These are phyloP conservation scores for Catharus minimus DNA, from an alignment of 2,113 vertebrate genomes.

Conservation along the genomic window DNA sequence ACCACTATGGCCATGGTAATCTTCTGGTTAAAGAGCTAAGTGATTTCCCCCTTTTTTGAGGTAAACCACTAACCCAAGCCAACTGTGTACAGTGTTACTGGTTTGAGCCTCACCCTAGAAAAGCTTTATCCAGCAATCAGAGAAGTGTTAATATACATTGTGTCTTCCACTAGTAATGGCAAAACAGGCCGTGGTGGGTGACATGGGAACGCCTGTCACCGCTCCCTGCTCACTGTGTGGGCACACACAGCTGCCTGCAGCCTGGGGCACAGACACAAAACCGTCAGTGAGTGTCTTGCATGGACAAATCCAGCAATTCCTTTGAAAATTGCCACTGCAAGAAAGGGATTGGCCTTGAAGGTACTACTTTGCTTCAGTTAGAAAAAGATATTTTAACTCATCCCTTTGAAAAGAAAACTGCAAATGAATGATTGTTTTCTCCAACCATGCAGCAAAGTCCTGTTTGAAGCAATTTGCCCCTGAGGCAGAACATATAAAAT, in stretches of 20 bases:
- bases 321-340: background rate
- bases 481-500: constrained; percentile 10
- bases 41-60: constrained; percentile 27
- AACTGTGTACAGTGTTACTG: background rate
- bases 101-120: constrained; percentile 9
- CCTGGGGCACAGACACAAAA: background rate
- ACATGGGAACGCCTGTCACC: background rate
- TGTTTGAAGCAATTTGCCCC: constrained; percentile 17
- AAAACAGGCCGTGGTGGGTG: background rate
- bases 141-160: background rate
- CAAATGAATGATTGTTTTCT: constrained; percentile 29
- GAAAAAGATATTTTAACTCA: background rate
- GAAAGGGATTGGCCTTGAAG: background rate
- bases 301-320: background rate
- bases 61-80: constrained; percentile 40
- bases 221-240: rapidly evolving
- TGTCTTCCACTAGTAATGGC: background rate
- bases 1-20: background rate
- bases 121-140: background rate
- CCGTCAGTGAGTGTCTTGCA: background rate
- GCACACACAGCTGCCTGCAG: background rate
- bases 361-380: background rate
- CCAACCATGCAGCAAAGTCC: background rate
- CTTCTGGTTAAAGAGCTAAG: background rate
- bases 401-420: constrained; percentile 4